Base-by-base conservation (phyloP, 2,888 invertebrate genomes). In the Troglohyphantes excavatus region DNA sequence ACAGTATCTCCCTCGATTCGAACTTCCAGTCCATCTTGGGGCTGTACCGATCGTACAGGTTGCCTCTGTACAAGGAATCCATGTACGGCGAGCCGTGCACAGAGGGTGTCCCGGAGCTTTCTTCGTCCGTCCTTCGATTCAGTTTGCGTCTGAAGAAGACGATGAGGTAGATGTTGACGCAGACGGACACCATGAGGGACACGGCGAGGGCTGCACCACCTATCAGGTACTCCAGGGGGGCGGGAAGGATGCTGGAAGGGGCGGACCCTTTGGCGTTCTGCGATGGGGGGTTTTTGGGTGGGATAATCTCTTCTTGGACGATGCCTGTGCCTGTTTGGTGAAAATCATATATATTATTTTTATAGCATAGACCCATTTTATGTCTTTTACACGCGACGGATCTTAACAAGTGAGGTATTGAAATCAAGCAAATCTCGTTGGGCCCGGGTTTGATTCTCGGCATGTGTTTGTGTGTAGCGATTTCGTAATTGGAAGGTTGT, bases 1-100 rank as follows among this genome's bases (percentile, higher is more conserved):
- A 90, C 11, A 90, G 46, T 13, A 90, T 90, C 68, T 90, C 90
- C 59, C 90, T 78, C 2, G 90, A 85, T 46, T 90, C 90, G 61
- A 73, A 85, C 39, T 81, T 85, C 85, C 90, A 90, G 13, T 90
- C 83, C 29, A n/a, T 27, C 26, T 72, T 78, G 1, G 83, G 89
- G 19, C 76, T 78, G 65, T 90, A 90, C 0, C 84, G 33, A 27
- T 90, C 89, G 19, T 90, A 90, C 43, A 90, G 7, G 19, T 23
- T 84, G 39, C 72, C 61, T 29, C 86, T 21, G 27, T 79, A 86
- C 26, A 78, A 23, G 7, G 76, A 67, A 21, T 76, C 68, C 19
- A 70, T 39, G 29, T 79, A 84, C 5, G 84, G 90, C 1, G 79
- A 29, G 11, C 73, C 79, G 1, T 73, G 73, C 1, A 85, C 27